phyloP scores from a whole-genome alignment of 2,797 vertebrate genomes.

The Eupleurogrammus muticus region DNA sequence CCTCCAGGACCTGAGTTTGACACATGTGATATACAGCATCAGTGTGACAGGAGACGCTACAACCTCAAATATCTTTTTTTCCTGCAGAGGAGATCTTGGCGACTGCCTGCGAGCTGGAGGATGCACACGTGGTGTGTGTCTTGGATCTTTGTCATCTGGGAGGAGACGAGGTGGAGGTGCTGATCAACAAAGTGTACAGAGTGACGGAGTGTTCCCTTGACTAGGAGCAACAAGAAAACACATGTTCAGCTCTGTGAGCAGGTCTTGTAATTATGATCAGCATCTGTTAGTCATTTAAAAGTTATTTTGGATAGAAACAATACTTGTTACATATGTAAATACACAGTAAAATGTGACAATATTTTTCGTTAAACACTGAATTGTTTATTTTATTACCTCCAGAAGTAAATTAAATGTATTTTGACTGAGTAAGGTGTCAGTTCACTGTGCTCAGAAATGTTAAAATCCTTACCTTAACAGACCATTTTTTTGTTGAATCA shows the following conservation, averaged over 20 bases:
- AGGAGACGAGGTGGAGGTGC: conserved; percentile 86
- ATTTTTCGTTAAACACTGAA: background rate
- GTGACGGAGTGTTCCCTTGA: conserved; percentile 71
- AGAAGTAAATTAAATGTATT: conserved; percentile 4
- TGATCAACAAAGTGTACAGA: conserved; percentile 89
- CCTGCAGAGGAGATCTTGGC: conserved; percentile 85
- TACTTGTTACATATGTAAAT: background rate
- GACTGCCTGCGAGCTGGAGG: conserved; percentile 84
- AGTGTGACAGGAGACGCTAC: background rate
- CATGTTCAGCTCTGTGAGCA: background rate
- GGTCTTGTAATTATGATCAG: background rate
- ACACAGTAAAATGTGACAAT: conserved; percentile 19
- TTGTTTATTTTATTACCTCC: background rate
- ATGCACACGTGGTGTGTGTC: conserved; percentile 85
- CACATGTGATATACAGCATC: background rate
- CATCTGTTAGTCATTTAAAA: background rate
- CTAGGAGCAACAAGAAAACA: conserved; percentile 24
- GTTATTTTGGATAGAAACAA: conserved; percentile 7
- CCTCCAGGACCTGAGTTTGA: no score
- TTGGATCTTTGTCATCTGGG: conserved; percentile 91
- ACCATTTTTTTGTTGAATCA: background rate
- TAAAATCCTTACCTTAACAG: background rate
- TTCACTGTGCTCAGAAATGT: background rate
- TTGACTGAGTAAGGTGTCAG: background rate
- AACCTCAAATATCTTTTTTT: background rate